Conservation (phyloP, 2,888 invertebrate species). For the Drosophila buzzatii region DNA sequence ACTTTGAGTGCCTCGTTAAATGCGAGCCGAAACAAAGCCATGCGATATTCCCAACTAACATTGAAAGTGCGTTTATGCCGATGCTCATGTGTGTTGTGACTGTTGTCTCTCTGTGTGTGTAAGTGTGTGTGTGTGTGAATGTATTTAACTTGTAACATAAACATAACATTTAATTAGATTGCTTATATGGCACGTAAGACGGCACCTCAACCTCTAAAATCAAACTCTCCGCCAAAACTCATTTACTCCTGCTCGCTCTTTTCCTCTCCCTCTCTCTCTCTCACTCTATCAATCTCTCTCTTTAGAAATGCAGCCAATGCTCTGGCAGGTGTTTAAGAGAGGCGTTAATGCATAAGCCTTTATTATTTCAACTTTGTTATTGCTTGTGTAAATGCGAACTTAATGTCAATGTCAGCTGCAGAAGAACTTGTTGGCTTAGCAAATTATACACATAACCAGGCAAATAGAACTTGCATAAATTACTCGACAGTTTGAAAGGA, state of each 20-base stretch:
- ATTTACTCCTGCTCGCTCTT: constrained; percentile 46
- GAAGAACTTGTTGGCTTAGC: constrained; percentile 11
- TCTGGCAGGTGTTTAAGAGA: constrained; percentile 29
- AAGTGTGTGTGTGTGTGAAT: constrained; percentile 14
- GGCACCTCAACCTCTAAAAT: constrained; percentile 22
- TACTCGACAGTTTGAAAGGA: constrained; percentile 26
- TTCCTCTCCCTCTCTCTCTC: not conserved
- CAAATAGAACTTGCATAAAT: constrained; percentile 33
- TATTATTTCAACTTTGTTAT: constrained; percentile 60
- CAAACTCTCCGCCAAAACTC: constrained; percentile 48
- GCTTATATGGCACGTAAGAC: constrained; percentile 51
- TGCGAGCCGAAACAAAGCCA: constrained; percentile 41
- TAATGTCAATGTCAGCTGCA: not conserved
- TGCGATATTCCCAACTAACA: constrained; percentile 45
- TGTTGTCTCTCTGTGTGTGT: constrained; percentile 6
- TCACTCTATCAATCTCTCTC: not conserved
- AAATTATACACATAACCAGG: constrained; percentile 28
- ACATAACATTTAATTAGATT: constrained; percentile 75
- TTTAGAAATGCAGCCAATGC: constrained; percentile 6
- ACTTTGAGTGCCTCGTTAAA: constrained; percentile 71
- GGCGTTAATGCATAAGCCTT: constrained; percentile 66
- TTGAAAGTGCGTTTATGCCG: constrained; percentile 44
- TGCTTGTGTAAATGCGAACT: constrained; percentile 61
- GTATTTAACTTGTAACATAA: constrained; percentile 46
- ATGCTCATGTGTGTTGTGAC: constrained; percentile 15